Evolutionary conservation across 2,888 invertebrate genomes (phyloP).

Genomic region (Patella caerulea): DNA sequence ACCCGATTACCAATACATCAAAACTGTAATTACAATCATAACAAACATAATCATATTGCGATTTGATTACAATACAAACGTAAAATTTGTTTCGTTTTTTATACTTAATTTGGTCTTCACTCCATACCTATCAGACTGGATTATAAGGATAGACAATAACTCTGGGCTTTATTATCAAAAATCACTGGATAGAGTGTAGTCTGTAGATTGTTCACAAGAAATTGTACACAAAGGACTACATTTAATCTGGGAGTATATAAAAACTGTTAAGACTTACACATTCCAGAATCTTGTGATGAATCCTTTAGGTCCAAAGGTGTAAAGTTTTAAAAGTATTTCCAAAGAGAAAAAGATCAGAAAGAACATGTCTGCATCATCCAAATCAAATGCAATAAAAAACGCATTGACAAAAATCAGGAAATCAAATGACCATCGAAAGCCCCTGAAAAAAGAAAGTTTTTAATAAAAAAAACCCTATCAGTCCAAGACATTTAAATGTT

Average conservation of each 20-base stretch:
- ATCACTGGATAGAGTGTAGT: background rate
- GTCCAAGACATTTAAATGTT: constrained; percentile 18
- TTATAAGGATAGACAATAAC: background rate
- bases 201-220: background rate
- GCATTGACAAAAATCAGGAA: constrained; percentile 72
- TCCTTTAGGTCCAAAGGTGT: constrained; percentile 68
- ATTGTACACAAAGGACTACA: background rate
- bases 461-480: background rate
- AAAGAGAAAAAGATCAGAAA: constrained; percentile 71
- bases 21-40: constrained; percentile 66
- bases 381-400: constrained; percentile 70
- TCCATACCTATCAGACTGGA: no score
- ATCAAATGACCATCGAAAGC: constrained; percentile 72
- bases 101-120: no score
- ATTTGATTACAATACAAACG: no score
- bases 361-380: constrained; percentile 71
- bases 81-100: no score
- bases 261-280: constrained; percentile 61
- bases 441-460: constrained; percentile 56
- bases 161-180: background rate
- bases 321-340: constrained; percentile 72
- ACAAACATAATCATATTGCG: no score
- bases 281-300: constrained; percentile 73
- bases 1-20: constrained; percentile 72
- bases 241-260: background rate